Percentiles rank a stretch among this genome's conserved stretches.
Evolutionary conservation across 2,113 vertebrate genomes (phyloP).

Genomic region (Brienomyrus longianalis): DNA sequence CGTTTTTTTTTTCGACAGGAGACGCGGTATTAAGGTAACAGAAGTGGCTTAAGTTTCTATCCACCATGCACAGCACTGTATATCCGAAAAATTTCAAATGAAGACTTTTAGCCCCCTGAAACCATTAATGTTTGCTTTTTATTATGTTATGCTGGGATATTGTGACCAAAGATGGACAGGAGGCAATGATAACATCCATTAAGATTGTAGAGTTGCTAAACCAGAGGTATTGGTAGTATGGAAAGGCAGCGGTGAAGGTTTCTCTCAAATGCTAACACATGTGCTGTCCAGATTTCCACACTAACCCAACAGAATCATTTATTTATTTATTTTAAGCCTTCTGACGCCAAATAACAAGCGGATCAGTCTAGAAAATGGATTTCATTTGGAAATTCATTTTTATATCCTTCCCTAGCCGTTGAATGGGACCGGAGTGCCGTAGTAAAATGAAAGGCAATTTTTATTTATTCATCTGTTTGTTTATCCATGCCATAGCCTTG

Average conservation of each 20-base stretch:
- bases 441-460: background rate
- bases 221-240: background rate
- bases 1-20: background rate
- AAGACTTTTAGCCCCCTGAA: constrained; percentile 15
- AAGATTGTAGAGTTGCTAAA: background rate
- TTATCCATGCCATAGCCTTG: background rate
- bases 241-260: constrained; percentile 10
- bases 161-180: constrained; percentile 13
- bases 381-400: constrained; percentile 13
- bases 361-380: constrained; percentile 25
- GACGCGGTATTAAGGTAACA: background rate
- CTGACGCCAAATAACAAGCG: constrained; percentile 26
- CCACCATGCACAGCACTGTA: constrained; percentile 10
- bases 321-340: constrained; percentile 22
- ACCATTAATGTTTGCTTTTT: constrained; percentile 29
- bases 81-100: constrained; percentile 1
- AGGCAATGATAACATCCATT: constrained; percentile 16
- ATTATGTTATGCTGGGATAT: constrained; percentile 29
- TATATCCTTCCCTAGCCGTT: background rate
- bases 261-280: constrained; percentile 26
- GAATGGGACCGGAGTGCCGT: background rate
- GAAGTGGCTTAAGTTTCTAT: background rate
- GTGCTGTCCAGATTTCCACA: constrained; percentile 30
- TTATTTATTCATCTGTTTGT: background rate
- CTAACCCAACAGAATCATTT: background rate